Conservation (phyloP, 2,113 vertebrate species). For the Eptesicus fuscus region DNA sequence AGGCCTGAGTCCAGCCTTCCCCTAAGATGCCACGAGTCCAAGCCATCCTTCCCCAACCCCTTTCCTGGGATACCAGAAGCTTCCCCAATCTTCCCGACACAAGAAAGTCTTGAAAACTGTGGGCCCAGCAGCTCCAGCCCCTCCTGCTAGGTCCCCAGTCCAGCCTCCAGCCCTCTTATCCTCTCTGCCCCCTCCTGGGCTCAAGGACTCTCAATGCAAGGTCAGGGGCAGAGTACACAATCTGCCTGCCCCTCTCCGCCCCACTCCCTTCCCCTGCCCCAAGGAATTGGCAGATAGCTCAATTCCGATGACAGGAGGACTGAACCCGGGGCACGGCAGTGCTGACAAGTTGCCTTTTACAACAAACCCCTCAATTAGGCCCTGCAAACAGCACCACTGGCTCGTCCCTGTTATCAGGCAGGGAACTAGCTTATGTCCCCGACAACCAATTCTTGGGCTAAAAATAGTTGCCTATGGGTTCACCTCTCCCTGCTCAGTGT, state of each 20-base stretch:
- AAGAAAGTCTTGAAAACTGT: background rate
- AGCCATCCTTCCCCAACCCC: background rate
- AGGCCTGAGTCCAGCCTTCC: background rate
- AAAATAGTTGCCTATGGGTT: conserved; percentile 70
- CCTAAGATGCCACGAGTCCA: background rate
- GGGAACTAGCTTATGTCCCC: conserved; percentile 74
- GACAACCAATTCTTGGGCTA: conserved; percentile 72
- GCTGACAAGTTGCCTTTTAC: conserved; percentile 77
- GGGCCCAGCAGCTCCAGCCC: background rate
- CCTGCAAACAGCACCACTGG: conserved; percentile 62
- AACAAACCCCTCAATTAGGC: conserved; percentile 80
- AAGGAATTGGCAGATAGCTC: background rate
- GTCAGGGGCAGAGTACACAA: background rate
- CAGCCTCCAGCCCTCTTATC: background rate
- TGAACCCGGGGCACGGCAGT: conserved; percentile 38
- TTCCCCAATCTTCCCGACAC: background rate
- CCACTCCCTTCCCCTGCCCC: background rate
- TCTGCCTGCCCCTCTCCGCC: background rate
- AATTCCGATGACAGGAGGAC: conserved; percentile 68
- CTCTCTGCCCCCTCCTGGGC: background rate
- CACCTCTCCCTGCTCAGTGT: conserved; percentile 9
- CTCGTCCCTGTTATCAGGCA: conserved; percentile 57
- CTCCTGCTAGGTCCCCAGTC: background rate
- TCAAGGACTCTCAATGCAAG: background rate
- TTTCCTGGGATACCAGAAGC: background rate